Conservation (phyloP, 2,797 vertebrate genomes). For the Mallotus villosus region DNA sequence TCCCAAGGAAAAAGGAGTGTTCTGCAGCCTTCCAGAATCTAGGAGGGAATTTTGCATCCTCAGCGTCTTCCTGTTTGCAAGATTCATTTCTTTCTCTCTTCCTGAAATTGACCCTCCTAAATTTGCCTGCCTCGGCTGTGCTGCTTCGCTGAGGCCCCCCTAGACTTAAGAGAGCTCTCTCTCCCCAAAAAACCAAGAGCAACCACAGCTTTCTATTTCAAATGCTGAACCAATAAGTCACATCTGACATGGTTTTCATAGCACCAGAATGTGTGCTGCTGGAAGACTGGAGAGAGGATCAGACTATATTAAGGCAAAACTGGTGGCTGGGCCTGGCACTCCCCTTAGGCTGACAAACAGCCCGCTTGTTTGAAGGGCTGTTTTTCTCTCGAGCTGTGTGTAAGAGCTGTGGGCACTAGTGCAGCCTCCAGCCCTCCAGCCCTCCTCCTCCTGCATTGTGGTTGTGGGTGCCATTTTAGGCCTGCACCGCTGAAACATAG, state of each 20-base stretch:
- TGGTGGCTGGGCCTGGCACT: constrained; percentile 58
- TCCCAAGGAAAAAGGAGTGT: constrained; percentile 30
- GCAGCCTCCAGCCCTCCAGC: constrained; percentile 48
- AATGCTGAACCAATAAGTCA: constrained; percentile 68
- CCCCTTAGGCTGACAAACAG: constrained; percentile 73
- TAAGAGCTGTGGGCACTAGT: constrained; percentile 57
- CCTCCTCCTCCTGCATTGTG: constrained; percentile 32
- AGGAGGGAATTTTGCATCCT: constrained; percentile 47
- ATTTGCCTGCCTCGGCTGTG: constrained; percentile 32
- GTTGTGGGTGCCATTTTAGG: constrained; percentile 73
- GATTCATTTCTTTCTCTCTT: constrained; percentile 64
- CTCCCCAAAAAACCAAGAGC: constrained; percentile 38
- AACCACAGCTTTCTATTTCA: constrained; percentile 75
- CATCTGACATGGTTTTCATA: constrained; percentile 69
- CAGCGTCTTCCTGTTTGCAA: constrained; percentile 65
- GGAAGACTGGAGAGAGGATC: constrained; percentile 44
- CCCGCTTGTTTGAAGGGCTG: constrained; percentile 73
- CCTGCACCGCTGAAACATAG: constrained; percentile 43
- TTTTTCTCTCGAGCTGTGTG: constrained; percentile 65
- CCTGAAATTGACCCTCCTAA: constrained; percentile 57
- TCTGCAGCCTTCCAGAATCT: constrained; percentile 39
- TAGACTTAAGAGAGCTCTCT: constrained; percentile 25
- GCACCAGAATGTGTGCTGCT: constrained; percentile 52
- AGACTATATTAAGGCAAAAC: constrained; percentile 77
- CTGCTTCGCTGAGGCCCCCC: constrained; percentile 36